A percentile compares a stretch with the other conserved stretches of the same genome.
These are phyloP conservation scores for Harlomillsia oculata DNA, from an alignment of 1,140 invertebrate species.

Conservation along the genomic window DNA sequence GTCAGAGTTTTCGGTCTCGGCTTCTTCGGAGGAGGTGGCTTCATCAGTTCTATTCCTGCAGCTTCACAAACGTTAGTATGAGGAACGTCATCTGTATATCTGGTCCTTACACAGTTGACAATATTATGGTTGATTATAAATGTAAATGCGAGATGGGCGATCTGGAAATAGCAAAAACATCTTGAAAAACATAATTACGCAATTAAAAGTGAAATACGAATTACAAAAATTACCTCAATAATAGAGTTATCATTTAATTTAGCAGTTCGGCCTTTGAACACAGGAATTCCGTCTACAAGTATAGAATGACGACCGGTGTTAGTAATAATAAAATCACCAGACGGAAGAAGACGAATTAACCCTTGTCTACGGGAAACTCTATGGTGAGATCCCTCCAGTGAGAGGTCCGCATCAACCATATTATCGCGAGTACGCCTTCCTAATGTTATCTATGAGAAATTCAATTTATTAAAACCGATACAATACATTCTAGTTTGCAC, in stretches of 20 bases:
- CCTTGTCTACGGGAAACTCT: constrained; percentile 79
- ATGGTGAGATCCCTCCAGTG: constrained; percentile 76
- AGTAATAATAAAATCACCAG: constrained; percentile 85
- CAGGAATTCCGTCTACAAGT: constrained; percentile 83
- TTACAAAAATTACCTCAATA: too few relatives aligned
- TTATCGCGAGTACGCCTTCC: constrained; percentile 81
- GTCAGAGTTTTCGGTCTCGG: too few relatives aligned
- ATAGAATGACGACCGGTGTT: constrained; percentile 93
- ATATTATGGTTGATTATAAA: constrained; percentile 22
- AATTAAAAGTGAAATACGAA: too few relatives aligned
- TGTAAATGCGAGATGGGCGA: constrained; percentile 12
- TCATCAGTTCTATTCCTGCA: too few relatives aligned
- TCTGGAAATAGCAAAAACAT: too few relatives aligned
- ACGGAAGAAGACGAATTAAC: constrained; percentile 78
- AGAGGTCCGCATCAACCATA: constrained; percentile 84
- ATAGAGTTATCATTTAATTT: too few relatives aligned
- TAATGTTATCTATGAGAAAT: constrained; percentile 64
- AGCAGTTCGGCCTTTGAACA: too few relatives aligned
- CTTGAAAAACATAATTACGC: too few relatives aligned
- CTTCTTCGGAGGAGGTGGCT: too few relatives aligned
- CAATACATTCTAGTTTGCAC: background rate
- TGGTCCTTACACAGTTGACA: too few relatives aligned
- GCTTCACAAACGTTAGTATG: too few relatives aligned
- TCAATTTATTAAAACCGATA: constrained; percentile 20
- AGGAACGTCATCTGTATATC: too few relatives aligned